Base-by-base conservation (phyloP, 2,113 vertebrate genomes). In the Ceratotherium simum region DNA sequence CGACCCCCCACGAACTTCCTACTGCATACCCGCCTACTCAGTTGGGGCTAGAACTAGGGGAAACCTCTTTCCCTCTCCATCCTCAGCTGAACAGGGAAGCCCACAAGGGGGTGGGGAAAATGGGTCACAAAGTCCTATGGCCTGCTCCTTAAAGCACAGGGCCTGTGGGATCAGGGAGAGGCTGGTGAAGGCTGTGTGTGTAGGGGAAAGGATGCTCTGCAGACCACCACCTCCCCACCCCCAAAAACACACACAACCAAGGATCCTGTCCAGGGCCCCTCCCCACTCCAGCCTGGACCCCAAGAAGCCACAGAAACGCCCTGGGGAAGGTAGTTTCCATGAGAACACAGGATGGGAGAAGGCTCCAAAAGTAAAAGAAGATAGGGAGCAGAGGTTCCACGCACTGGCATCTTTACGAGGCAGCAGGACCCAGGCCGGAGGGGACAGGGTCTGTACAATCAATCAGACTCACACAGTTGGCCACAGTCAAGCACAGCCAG, bases 1-100 rank as follows among this genome's bases (percentile, higher is more conserved):
- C 33, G 18, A 56, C 96, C 97, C 97, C 98, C 96, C 75, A 90
- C 93, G 73, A 96, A 97, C 93, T 97, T 97, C 97, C 98, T 96
- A 93, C 69, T 87, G 95, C 75, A 84, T 60, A 96, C 85, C 56
- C 42, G 17, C 46, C 90, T 72, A 65, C 75, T 87, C 69, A 48
- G 72, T 23, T 83, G 42, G 60, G 92, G 65, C 83, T 54, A 86
- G 42, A 91, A 82, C 33, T 39, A 72, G 42, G 72, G 92, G 80
- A 46, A 62, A 51, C 46, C 94, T 93, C 88, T 96, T 62, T 33
- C 60, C 88, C 16, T 64, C 78, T 83, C 31, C 69, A 48, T 18
- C n/a, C 23, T 51, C 36, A 65, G 51, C 0, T 31, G 1, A 60
- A 69, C 48, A 82, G 51, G 60, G 64, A 90, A 75, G 64, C 79